phyloP scores from a whole-genome alignment of 2,797 vertebrate species.

The Spinus olivaceus region DNA sequence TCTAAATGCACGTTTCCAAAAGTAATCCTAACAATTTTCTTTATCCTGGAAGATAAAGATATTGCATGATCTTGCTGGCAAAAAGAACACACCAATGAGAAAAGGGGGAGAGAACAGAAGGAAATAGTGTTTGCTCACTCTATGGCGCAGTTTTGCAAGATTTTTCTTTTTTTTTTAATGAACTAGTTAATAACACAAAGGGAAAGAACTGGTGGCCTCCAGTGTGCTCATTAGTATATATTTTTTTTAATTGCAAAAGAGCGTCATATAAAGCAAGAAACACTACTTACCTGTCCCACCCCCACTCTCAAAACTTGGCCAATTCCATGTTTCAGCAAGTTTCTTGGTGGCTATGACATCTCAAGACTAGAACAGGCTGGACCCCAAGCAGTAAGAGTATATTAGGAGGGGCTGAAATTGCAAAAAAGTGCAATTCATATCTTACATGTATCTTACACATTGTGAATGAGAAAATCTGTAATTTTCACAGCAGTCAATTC shows the following conservation, averaged over 20 bases:
- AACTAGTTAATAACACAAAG: conserved; percentile 8
- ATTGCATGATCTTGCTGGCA: not conserved
- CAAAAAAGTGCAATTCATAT: not conserved
- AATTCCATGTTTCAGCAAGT: conserved; percentile 10
- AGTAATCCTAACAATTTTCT: not conserved
- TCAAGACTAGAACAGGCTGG: conserved; percentile 44
- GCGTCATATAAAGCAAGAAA: conserved; percentile 60
- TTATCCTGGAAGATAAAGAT: not conserved
- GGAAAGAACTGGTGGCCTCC: conserved; percentile 39
- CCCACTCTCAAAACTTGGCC: conserved; percentile 9
- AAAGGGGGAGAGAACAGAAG: not conserved
- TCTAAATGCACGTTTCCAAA: not conserved
- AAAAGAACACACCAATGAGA: not conserved
- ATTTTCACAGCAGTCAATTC: not conserved
- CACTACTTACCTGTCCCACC: conserved; percentile 57
- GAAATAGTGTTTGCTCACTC: conserved; percentile 58
- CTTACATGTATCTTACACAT: fast-evolving
- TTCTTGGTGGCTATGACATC: conserved; percentile 33
- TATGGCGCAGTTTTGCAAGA: conserved; percentile 61
- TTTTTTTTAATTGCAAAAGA: conserved; percentile 56
- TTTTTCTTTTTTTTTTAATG: not conserved
- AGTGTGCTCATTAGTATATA: not conserved
- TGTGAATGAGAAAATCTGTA: not conserved
- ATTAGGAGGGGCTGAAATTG: conserved; percentile 48
- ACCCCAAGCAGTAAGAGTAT: conserved; percentile 36